phyloP scores from a whole-genome alignment of 2,888 invertebrate species.

The Ormyrus nitidulus region DNA sequence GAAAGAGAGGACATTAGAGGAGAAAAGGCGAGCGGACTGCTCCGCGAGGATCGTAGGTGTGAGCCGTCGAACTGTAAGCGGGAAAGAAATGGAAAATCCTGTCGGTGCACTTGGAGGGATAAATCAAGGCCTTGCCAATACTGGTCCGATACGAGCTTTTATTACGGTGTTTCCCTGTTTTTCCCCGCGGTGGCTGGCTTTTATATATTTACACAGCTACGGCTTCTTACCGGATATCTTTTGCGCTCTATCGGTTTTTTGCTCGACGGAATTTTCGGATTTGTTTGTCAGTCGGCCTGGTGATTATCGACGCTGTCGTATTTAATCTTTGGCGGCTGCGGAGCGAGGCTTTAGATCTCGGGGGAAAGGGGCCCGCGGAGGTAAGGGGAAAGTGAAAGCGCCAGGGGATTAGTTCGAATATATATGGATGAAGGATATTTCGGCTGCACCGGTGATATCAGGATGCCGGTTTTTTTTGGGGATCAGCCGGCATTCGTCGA shows the following conservation, averaged over 20 bases:
- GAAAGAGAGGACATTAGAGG: background rate
- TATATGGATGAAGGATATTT: too few species aligned
- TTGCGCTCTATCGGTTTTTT: background rate
- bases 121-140: slow-evolving; percentile 72
- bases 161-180: slow-evolving; percentile 62
- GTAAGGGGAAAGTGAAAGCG: too few species aligned
- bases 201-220: slow-evolving; percentile 27
- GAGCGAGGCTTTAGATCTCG: too few species aligned
- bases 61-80: slow-evolving; percentile 10
- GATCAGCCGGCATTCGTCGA: too few species aligned
- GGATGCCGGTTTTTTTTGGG: too few species aligned
- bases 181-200: slow-evolving; percentile 1
- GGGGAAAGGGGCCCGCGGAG: too few species aligned
- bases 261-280: slow-evolving; percentile 22
- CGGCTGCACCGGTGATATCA: too few species aligned
- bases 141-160: slow-evolving; percentile 68
- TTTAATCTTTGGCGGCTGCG: background rate
- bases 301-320: slow-evolving; percentile 13
- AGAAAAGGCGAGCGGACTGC: background rate
- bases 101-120: slow-evolving; percentile 60
- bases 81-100: slow-evolving; percentile 23
- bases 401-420: too few species aligned
- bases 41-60: slow-evolving; percentile 11
- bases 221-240: background rate
- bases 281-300: slow-evolving; percentile 23